Evolutionary conservation across 2,888 invertebrate species (phyloP).

Genomic region (Hydrotaea diabolus): DNA sequence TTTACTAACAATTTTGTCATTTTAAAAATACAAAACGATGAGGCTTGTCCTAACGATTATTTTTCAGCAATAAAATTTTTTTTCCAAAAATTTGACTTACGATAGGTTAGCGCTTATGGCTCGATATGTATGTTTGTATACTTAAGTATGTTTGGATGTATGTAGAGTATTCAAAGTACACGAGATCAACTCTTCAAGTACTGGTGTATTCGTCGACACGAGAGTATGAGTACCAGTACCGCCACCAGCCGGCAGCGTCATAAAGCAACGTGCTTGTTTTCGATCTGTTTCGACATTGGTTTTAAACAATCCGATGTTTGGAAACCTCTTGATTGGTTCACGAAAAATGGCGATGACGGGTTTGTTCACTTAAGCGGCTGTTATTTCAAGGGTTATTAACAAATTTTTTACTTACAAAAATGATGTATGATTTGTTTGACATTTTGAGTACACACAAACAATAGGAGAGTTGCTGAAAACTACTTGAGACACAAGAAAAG

Average conservation of each 20-base stretch:
- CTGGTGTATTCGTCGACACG: too few relatives aligned
- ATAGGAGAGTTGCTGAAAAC: background rate
- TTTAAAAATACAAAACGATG: too few relatives aligned
- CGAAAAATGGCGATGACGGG: background rate
- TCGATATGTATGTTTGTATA: too few relatives aligned
- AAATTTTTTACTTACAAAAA: background rate
- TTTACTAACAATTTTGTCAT: too few relatives aligned
- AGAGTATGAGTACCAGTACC: too few relatives aligned
- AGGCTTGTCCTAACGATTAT: too few relatives aligned
- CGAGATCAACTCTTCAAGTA: background rate
- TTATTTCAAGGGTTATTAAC: slow-evolving; percentile 4
- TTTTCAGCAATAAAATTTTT: too few relatives aligned
- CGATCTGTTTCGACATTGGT: background rate
- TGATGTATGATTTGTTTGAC: background rate
- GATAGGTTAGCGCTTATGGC: too few relatives aligned
- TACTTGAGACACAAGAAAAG: background rate
- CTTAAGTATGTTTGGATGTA: background rate
- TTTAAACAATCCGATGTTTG: background rate
- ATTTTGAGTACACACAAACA: background rate
- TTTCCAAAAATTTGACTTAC: too few relatives aligned
- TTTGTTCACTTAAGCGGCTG: background rate
- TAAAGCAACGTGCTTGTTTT: background rate
- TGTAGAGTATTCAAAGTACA: background rate
- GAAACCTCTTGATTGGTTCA: background rate
- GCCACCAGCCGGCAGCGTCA: too few relatives aligned